A percentile compares a stretch with the other conserved stretches of the same genome.
phyloP scores from a whole-genome alignment of 2,113 vertebrate species.

The Melospiza melodia region DNA sequence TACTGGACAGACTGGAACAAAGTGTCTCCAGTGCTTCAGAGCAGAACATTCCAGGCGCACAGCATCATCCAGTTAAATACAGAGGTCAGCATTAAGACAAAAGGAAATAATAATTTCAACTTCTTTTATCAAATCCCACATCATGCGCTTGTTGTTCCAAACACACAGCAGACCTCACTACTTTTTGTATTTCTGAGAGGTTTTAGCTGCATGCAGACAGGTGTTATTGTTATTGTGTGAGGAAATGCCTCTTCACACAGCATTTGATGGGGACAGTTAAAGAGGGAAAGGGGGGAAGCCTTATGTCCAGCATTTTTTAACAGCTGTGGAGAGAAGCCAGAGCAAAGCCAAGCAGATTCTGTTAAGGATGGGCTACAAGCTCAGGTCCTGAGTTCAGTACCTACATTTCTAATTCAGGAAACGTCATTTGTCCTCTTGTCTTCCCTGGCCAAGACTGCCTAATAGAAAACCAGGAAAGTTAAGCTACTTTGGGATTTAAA shows the following conservation, averaged over 20 bases:
- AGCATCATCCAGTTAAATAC: not conserved
- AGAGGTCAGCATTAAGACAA: not conserved
- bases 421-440: not conserved
- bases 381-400: not conserved
- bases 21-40: not conserved
- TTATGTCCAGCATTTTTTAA: not conserved
- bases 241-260: not conserved
- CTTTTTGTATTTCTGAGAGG: not conserved
- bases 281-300: not conserved
- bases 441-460: not conserved
- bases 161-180: not conserved
- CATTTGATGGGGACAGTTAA: not conserved
- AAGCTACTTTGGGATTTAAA: conserved; percentile 14
- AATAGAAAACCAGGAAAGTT: conserved; percentile 6
- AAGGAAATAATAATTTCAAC: not conserved
- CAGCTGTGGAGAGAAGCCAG: not conserved
- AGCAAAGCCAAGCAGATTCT: not conserved
- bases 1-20: not conserved
- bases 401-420: conserved; percentile 10
- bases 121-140: not conserved
- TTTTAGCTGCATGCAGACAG: not conserved
- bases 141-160: not conserved
- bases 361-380: not conserved
- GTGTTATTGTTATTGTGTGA: not conserved
- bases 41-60: not conserved